phyloP scores from a whole-genome alignment of 2,113 vertebrate genomes.

The Chitala chitala region DNA sequence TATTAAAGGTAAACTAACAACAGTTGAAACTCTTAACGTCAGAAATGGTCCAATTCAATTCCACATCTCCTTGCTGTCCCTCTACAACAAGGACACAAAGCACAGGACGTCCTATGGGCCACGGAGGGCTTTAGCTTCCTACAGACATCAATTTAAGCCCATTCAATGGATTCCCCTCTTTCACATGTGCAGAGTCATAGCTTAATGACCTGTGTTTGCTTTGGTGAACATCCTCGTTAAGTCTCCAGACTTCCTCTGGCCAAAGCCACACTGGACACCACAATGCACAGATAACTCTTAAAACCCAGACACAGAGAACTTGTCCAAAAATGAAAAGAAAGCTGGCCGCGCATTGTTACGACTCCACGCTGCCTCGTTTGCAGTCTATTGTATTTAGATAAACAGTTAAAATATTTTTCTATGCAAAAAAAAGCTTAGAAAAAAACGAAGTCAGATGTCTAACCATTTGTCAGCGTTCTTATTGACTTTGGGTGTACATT shows the following conservation, averaged over 20 bases:
- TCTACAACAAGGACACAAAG: constrained; percentile 22
- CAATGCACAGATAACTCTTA: not conserved
- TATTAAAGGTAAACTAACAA: constrained; percentile 36
- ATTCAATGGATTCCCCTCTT: not conserved
- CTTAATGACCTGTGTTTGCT: constrained; percentile 1
- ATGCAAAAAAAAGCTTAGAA: not conserved
- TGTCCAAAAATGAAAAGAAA: no score
- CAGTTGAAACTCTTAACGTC: constrained; percentile 31
- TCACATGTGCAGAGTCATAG: not conserved
- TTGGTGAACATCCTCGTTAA: not conserved
- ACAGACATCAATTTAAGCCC: not conserved
- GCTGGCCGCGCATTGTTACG: no score
- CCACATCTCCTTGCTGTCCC: constrained; percentile 28
- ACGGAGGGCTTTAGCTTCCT: not conserved
- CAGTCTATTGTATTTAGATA: no score
- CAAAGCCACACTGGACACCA: not conserved
- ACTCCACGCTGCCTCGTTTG: no score
- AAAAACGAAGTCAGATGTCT: no score
- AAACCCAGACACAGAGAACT: no score
- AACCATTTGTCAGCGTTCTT: no score
- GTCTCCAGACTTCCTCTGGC: not conserved
- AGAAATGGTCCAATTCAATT: constrained; percentile 31
- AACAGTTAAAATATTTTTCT: not conserved
- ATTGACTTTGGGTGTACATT: no score
- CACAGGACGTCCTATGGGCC: not conserved